Evolutionary conservation across 2,888 invertebrate genomes (phyloP), one percentile per base, ranked within the genome.

Genomic region (Strigamia maritima): DNA sequence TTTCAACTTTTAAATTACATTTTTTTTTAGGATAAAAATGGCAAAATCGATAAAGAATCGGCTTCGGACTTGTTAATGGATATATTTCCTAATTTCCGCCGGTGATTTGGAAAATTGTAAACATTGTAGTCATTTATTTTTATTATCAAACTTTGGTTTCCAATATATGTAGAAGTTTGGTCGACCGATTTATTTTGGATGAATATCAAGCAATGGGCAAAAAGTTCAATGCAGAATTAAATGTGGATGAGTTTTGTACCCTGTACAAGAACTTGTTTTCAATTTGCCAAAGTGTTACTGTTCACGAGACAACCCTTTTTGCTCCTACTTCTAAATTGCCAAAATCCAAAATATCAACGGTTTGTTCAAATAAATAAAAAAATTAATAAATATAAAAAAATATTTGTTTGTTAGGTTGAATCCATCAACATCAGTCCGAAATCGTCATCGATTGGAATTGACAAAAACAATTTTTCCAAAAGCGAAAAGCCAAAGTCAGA

Each of bases 111-210:
- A 75, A 38, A 10, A 1, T 31, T 31, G 31, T 6, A 6, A 31
- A 31, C 6, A 6, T 31, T 31, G 6, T 31, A 31, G 6, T 2
- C 3, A 31, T 4, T n/a, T n/a, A n/a, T n/a, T n/a, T 31, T 31
- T 31, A 31, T 31, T 14, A 74, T 19, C 14, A 6, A 8, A 22
- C 6, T 8, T 12, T 75, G 31, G 31, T 31, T 31, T 16, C 4
- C 16, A 35, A 75, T 75, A 75, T 75, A n/a, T 75, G 35, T 35
- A 75, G 75, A 22, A 75, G 75, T 75, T 31, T 75, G 35, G 22
- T 75, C 3, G 75, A 75, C 12, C 35, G 75, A 10, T 75, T 38
- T 75, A 40, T 75, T 38, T 38, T 22, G 22, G 75, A 75, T 12
- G 75, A 75, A 31, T 75, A 38, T 35, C n/a, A 31, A 22, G 75